phyloP scores from a whole-genome alignment of 30 jellyfish, hydroid and myxozoan genomes.

The Aurelia sp. region DNA sequence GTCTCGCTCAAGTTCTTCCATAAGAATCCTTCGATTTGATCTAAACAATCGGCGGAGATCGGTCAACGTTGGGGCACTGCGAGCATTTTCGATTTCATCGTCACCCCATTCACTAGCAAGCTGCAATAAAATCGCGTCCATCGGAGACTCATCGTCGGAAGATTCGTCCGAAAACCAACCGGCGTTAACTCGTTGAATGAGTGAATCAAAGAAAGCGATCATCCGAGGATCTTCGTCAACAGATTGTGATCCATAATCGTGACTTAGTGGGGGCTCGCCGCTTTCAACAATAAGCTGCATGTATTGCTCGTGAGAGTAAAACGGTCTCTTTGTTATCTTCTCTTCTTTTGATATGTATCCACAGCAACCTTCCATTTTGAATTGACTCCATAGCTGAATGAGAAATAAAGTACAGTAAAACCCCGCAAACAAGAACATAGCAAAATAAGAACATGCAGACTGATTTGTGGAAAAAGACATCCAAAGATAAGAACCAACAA shows the following conservation, averaged over 20 bases:
- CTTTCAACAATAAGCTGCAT: slow-evolving; percentile 62
- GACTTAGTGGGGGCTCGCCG: slow-evolving; percentile 80
- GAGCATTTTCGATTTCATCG: slow-evolving; percentile 13
- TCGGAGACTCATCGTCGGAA: slow-evolving; percentile 73
- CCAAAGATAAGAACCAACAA: no score
- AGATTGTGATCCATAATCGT: slow-evolving; percentile 76
- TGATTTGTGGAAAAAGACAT: no score
- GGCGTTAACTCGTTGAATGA: slow-evolving; percentile 78
- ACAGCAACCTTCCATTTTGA: slow-evolving; percentile 72
- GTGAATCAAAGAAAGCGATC: slow-evolving; percentile 94
- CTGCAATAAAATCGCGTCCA: slow-evolving; percentile 47
- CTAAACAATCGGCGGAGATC: slow-evolving; percentile 54
- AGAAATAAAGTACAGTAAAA: not conserved
- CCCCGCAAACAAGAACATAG: no score
- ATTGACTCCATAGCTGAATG: slow-evolving; percentile 92
- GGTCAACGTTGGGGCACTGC: slow-evolving; percentile 20
- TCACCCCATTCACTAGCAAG: slow-evolving; percentile 28
- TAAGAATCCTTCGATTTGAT: slow-evolving; percentile 25
- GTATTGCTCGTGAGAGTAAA: slow-evolving; percentile 77
- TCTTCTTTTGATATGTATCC: slow-evolving; percentile 78
- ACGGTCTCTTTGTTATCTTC: slow-evolving; percentile 40
- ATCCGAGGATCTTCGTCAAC: slow-evolving; percentile 90
- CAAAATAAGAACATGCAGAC: no score
- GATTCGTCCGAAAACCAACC: slow-evolving; percentile 81
- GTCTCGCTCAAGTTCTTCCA: slow-evolving; percentile 38